These are phyloP conservation scores for Apteryx mantelli DNA, from an alignment of 2,113 vertebrate species.

Conservation along the genomic window DNA sequence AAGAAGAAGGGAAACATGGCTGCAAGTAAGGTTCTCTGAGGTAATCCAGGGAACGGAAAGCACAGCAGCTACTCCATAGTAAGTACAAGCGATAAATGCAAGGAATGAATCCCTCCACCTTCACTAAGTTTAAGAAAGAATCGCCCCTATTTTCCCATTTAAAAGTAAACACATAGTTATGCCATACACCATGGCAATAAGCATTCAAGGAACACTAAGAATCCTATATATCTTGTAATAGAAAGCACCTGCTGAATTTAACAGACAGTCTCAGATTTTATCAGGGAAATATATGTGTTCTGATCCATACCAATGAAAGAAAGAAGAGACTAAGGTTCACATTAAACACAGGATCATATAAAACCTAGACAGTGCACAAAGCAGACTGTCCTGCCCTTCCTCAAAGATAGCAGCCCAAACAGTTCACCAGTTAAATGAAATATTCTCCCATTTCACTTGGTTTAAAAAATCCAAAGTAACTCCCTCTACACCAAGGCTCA, in stretches of 20 bases:
- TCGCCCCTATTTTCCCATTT: too few relatives aligned
- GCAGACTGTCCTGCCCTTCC: neutral
- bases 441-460: neutral
- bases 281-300: neutral
- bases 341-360: neutral
- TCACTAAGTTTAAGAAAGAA: too few relatives aligned
- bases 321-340: neutral
- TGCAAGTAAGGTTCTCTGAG: rapidly evolving
- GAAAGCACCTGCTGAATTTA: neutral
- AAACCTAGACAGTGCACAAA: neutral
- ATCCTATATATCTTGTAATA: neutral
- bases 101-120: too few relatives aligned
- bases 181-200: neutral
- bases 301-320: neutral
- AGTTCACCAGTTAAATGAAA: neutral
- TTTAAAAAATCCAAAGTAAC: neutral
- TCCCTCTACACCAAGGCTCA: too few relatives aligned
- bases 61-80: neutral
- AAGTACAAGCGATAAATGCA: neutral
- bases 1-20: neutral
- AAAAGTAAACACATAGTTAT: too few relatives aligned
- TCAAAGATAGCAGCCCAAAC: neutral
- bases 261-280: neutral
- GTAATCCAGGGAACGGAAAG: neutral
- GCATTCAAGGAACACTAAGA: neutral